Conservation (phyloP, 1,140 invertebrate genomes). For the Linepithema humile region DNA sequence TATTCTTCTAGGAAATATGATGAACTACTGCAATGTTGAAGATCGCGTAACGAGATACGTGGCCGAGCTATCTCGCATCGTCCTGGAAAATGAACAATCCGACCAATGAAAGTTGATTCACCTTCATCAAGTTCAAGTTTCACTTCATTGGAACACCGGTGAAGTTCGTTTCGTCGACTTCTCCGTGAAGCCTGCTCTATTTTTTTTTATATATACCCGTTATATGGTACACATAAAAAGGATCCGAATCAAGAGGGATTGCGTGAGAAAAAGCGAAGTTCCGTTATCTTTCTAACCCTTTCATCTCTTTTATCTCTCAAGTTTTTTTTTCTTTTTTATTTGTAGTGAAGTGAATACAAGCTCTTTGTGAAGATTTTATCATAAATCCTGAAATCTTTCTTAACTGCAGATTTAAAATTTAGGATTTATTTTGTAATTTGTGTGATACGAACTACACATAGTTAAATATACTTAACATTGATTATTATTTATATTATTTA, state of each 20-base stretch:
- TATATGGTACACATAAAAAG: constrained; percentile 32
- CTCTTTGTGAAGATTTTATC: background rate
- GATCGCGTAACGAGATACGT: constrained; percentile 66
- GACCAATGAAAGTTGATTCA: constrained; percentile 53
- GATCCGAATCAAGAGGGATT: constrained; percentile 63
- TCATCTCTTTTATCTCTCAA: constrained; percentile 42
- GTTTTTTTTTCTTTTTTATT: background rate
- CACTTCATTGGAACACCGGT: constrained; percentile 56
- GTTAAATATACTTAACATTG: background rate
- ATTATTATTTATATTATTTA: background rate
- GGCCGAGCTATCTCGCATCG: constrained; percentile 50
- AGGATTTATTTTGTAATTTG: background rate
- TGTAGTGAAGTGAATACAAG: background rate
- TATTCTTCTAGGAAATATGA: constrained; percentile 59
- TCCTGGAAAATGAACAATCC: constrained; percentile 66
- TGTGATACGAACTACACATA: background rate
- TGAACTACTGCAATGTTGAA: constrained; percentile 58
- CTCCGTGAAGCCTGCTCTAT: constrained; percentile 53
- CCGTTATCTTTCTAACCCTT: constrained; percentile 74
- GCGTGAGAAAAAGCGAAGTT: constrained; percentile 59
- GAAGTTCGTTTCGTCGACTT: constrained; percentile 56
- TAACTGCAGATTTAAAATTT: background rate
- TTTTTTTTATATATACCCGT: constrained; percentile 59
- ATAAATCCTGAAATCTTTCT: background rate
- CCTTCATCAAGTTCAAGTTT: constrained; percentile 65